Conservation (phyloP, 2,113 vertebrate species). For the Tricholaema leucomelas region DNA sequence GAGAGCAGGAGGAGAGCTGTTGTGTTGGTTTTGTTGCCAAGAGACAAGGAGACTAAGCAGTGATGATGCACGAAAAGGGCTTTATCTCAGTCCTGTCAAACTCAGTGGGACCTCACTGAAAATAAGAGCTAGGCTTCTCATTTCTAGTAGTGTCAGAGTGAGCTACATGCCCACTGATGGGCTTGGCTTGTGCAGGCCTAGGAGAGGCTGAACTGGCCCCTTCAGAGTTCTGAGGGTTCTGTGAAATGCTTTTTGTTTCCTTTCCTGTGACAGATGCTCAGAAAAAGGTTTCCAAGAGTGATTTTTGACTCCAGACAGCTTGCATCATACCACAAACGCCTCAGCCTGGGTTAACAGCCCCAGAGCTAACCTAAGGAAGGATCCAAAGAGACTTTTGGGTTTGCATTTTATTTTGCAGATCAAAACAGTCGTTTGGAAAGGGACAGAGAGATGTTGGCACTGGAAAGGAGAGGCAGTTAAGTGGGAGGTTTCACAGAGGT, state of each 20-base stretch:
- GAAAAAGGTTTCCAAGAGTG: no score
- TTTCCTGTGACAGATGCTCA: no score
- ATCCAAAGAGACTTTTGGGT: neutral
- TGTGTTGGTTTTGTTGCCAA: neutral
- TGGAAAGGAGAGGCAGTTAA: fast-evolving
- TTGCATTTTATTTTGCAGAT: neutral
- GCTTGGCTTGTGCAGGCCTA: neutral
- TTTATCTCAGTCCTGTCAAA: fast-evolving
- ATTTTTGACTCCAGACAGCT: no score
- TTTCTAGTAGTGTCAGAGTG: neutral
- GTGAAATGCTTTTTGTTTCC: neutral
- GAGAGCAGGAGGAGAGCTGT: neutral
- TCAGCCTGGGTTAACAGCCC: no score
- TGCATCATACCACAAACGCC: no score
- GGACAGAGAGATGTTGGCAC: neutral
- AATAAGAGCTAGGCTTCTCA: neutral
- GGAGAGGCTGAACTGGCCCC: neutral
- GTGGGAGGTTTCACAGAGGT: fast-evolving
- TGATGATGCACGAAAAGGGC: neutral
- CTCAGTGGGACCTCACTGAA: no score
- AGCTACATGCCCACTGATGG: neutral
- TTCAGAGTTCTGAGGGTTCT: neutral
- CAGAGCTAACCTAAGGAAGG: no score
- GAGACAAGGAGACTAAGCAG: neutral
- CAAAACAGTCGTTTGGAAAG: neutral